These are phyloP conservation scores for Silurus meridionalis DNA, from an alignment of 2,113 vertebrate species.

Conservation along the genomic window DNA sequence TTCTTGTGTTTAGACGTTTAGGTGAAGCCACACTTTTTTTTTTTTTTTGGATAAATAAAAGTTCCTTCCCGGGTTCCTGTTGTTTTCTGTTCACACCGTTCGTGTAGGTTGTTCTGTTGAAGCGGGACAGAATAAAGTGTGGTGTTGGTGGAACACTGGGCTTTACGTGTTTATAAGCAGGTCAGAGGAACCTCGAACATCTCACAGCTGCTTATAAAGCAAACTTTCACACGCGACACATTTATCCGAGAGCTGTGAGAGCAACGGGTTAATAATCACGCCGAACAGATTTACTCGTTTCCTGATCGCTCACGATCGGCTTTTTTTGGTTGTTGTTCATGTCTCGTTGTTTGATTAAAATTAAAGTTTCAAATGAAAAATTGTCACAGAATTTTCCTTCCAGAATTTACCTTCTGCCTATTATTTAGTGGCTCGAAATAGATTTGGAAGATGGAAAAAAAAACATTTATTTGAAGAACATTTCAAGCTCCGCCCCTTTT, in stretches of 20 bases:
- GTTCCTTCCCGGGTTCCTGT: background rate
- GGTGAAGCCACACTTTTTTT: background rate
- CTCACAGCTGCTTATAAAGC: conserved; percentile 15
- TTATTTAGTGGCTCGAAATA: background rate
- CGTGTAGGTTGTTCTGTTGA: background rate
- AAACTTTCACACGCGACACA: background rate
- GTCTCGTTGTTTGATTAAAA: background rate
- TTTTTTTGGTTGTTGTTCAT: background rate
- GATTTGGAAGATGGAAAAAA: background rate
- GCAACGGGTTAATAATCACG: background rate
- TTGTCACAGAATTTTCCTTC: background rate
- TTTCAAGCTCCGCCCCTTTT: background rate
- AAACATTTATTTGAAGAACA: background rate
- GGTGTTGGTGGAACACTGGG: background rate
- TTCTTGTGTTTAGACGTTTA: background rate
- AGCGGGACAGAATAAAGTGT: background rate
- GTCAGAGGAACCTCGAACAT: background rate
- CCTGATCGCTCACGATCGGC: no score
- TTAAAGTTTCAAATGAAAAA: background rate
- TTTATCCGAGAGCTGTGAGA: background rate
- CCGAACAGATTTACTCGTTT: conserved; percentile 9
- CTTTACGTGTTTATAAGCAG: conserved; percentile 26
- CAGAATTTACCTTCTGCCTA: background rate
- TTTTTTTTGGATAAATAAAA: conserved; percentile 9
- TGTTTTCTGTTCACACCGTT: background rate